Percentiles rank a stretch among this genome's conserved stretches.
Conservation (phyloP, 1,140 invertebrate species). For the Lepidurus apus region DNA sequence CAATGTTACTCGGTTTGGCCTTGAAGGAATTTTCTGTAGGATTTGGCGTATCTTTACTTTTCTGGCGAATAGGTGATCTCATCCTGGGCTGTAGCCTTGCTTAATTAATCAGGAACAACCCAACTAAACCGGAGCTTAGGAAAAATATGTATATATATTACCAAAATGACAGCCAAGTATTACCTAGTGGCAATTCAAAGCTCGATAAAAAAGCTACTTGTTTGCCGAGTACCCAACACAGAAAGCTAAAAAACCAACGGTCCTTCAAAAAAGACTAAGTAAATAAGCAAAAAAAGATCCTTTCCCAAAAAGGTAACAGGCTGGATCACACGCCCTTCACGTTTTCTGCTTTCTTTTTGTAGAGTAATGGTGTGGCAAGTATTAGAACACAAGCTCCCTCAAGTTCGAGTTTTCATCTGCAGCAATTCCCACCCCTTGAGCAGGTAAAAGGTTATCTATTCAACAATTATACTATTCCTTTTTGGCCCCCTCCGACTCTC, state of each 20-base stretch:
- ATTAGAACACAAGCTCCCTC: background rate
- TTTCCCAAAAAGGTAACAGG: background rate
- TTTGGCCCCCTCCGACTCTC: background rate
- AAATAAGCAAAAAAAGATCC: no score
- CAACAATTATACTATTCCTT: background rate
- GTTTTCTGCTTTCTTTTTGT: background rate
- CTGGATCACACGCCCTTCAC: constrained; percentile 12
- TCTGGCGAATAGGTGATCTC: background rate
- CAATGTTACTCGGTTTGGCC: background rate
- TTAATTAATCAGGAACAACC: background rate
- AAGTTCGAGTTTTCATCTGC: background rate
- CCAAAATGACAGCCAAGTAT: background rate
- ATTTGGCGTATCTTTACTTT: background rate
- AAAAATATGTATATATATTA: background rate
- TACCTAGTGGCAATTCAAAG: background rate
- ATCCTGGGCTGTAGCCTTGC: background rate
- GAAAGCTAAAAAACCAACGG: background rate
- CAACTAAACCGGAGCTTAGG: background rate
- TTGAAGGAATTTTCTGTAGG: background rate
- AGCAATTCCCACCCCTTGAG: constrained; percentile 2
- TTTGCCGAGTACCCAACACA: no score
- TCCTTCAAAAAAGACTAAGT: background rate
- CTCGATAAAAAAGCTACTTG: no score
- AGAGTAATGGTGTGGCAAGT: background rate
- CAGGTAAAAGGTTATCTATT: background rate